Evolutionary conservation across 2,797 vertebrate genomes (phyloP), one percentile per base, ranked within the genome.

Genomic region (Percopsis omiscomaycus): DNA sequence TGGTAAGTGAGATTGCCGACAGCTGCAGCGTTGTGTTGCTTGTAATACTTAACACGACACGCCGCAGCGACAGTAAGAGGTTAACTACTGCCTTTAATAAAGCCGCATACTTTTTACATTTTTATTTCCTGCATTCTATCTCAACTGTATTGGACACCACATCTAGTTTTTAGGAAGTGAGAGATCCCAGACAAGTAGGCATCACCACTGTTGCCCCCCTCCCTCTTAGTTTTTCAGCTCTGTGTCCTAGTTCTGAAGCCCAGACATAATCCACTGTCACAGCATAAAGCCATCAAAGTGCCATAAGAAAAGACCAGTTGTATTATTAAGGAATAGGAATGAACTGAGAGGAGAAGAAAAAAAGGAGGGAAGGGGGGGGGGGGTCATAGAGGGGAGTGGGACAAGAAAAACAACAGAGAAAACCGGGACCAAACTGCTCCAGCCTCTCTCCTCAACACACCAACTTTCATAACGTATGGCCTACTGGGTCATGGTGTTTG

Each of bases 221-320:
- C 64, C 62, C 60, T 44, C 67, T 75, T 56, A 76, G 76, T 84
- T 71, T 74, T 78, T 83, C 64, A 79, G 44, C 60, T 30, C 32
- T n/a, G 58, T 55, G 63, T 37, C 67, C 63, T 69, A 73, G 50
- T 61, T 80, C 30, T 3, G 2, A 32, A 3, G 5, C 32, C 32
- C 32, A 37, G 32, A 37, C 32, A 37, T 27, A 48, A 53, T 37
- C 42, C 59, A 45, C 47, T 59, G 58, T 37, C 57, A 49, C 54
- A 59, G 29, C 9, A 69, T 66, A n/a, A 70, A 69, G 27, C 53
- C 44, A 66, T 54, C 77, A 73, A 60, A 47, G 47, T 15, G n/a
- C 53, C 42, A 50, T 27, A 27, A 27, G 62, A 49, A 46, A 15
- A 46, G 42, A 45, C 29, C 15, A 28, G 37, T 70, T 62, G 57